phyloP scores from a whole-genome alignment of 1,140 invertebrate genomes.

The Polypedilum pembai region DNA sequence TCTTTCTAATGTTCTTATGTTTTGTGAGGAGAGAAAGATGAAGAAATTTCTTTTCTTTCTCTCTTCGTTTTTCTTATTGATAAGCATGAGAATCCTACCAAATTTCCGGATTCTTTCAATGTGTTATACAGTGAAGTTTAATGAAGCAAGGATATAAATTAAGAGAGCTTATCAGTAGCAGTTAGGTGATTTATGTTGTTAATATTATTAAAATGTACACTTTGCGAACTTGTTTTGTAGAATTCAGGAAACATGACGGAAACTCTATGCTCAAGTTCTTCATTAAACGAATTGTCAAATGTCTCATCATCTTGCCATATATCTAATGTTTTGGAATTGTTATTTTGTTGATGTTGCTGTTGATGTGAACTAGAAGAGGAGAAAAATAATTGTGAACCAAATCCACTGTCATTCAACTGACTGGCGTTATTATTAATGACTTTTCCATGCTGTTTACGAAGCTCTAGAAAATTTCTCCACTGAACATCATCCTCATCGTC shows the following conservation, averaged over 20 bases:
- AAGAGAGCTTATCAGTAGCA: background rate
- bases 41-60: background rate
- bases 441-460: background rate
- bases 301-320: slow-evolving; percentile 20
- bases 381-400: background rate
- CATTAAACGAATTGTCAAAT: slow-evolving; percentile 19
- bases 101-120: background rate
- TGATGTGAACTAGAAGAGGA: background rate
- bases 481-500: slow-evolving; percentile 20
- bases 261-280: background rate
- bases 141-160: slow-evolving; percentile 2
- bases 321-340: background rate
- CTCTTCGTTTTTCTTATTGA: background rate
- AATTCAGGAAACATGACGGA: slow-evolving; percentile 1
- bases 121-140: background rate
- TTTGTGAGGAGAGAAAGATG: background rate
- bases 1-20: too few species aligned
- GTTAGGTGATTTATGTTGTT: slow-evolving; percentile 17
- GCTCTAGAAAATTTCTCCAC: slow-evolving; percentile 13
- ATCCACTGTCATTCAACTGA: slow-evolving; percentile 19
- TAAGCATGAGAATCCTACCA: background rate
- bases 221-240: slow-evolving; percentile 4
- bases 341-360: background rate
- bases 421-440: background rate
- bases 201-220: slow-evolving; percentile 11